Conservation (phyloP, 2,797 vertebrate genomes). For the Lagothrix lagotricha region DNA sequence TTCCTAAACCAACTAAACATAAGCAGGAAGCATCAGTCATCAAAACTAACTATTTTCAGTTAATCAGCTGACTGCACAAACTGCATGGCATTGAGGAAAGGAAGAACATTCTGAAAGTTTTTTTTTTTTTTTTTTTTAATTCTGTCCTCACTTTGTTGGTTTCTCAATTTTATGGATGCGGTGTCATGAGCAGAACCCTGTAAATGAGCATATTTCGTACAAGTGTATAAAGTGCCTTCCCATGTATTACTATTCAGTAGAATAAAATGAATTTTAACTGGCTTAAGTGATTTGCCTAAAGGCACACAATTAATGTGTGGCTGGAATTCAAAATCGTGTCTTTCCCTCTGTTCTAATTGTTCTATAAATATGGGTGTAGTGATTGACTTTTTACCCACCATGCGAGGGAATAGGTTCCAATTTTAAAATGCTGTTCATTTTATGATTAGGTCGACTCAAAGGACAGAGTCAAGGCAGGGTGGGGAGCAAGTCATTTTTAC, state of each 20-base stretch:
- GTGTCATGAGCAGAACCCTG: neutral
- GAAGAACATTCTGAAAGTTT: neutral
- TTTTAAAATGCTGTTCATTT: neutral
- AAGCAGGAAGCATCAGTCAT: constrained; percentile 69
- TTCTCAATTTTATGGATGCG: constrained; percentile 34
- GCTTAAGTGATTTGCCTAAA: constrained; percentile 67
- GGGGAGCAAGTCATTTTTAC: neutral
- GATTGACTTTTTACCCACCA: neutral
- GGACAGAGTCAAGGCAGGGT: neutral
- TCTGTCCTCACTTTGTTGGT: neutral
- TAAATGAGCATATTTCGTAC: neutral
- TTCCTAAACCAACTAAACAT: constrained; percentile 72
- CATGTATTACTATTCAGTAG: constrained; percentile 57
- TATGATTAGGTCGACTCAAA: neutral
- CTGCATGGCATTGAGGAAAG: neutral
- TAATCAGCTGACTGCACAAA: constrained; percentile 39
- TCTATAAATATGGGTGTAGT: constrained; percentile 65
- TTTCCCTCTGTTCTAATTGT: constrained; percentile 58
- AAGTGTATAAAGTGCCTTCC: constrained; percentile 47
- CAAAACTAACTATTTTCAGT: constrained; percentile 53
- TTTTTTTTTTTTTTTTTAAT: neutral
- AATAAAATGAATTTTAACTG: constrained; percentile 68
- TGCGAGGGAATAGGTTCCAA: neutral
- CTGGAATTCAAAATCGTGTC: constrained; percentile 52
- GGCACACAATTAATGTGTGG: constrained; percentile 63